Base-by-base conservation (phyloP, 2,888 invertebrate genomes). In the Clanis bilineata region DNA sequence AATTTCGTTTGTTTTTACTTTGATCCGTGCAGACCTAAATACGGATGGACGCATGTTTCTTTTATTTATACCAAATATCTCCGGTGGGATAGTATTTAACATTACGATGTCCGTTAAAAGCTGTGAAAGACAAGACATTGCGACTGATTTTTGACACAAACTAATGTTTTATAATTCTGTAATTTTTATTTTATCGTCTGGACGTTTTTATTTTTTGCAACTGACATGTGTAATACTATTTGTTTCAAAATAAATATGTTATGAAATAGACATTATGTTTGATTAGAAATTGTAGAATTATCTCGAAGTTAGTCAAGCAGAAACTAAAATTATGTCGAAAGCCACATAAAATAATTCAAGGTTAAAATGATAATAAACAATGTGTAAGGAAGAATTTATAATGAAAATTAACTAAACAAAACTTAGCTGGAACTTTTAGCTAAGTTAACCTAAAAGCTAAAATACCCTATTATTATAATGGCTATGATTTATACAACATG, bases 1-100 rank as follows among this genome's bases (percentile, higher is more conserved):
- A 51, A 66, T 64, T 65, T 66, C 65, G n/a, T 70, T 69, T 62
- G 57, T 63, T 67, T 65, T 61, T 10, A 62, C 62, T 45, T 57
- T 57, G 45, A 45, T 3, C 18, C 28, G 10, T 38, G 32, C n/a
- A n/a, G n/a, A n/a, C n/a, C n/a, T n/a, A n/a, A n/a, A n/a, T n/a
- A n/a, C n/a, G n/a, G n/a, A n/a, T 12, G 43, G 9, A 32, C 18
- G 12, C 25, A 56, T 15, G 15, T 44, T 47, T 15, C 12, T 38
- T 15, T 4, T 57, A 5, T 47, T 23, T 23, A 38, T 57, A 10
- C 23, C 32, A 57, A 18, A 47, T 47, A 47, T 22, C 22, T 23
- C 57, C 32, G 51, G 51, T 51, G 51, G 51, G 51, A 32, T 51
- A 18, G 51, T 51, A 28, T 45, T n/a, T n/a, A n/a, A n/a, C 2